phyloP scores from a whole-genome alignment of 2,113 vertebrate genomes.

The Prionailurus viverrinus region DNA sequence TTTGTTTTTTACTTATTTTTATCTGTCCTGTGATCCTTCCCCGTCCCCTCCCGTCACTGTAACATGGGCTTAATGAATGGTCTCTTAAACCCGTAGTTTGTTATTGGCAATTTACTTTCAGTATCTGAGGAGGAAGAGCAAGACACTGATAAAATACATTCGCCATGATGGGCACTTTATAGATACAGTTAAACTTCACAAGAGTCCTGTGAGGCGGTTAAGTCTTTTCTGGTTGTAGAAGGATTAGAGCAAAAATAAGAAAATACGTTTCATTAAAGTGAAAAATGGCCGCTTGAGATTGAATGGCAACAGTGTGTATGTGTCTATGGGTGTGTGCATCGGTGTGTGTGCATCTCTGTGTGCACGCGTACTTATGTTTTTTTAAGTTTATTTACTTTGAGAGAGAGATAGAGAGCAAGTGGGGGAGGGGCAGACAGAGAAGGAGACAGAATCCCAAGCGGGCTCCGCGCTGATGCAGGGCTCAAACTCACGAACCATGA shows the following conservation, averaged over 20 bases:
- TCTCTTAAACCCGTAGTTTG: background rate
- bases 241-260: background rate
- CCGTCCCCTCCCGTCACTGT: background rate
- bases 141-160: background rate
- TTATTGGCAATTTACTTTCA: background rate
- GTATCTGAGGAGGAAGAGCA: background rate
- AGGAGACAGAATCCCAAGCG: too few relatives aligned
- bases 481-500: too few relatives aligned
- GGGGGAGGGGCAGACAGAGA: too few relatives aligned
- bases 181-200: background rate
- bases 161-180: background rate
- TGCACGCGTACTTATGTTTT: too few relatives aligned
- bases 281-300: background rate
- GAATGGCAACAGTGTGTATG: background rate
- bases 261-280: background rate
- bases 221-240: background rate
- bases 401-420: too few relatives aligned
- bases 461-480: too few relatives aligned
- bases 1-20: constrained; percentile 21
- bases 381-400: too few relatives aligned
- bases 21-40: background rate
- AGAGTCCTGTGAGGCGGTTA: background rate
- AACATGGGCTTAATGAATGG: background rate
- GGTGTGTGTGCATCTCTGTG: background rate
- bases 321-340: background rate